phyloP scores from a whole-genome alignment of 2,113 vertebrate genomes.

The Scartelaos histophorus region DNA sequence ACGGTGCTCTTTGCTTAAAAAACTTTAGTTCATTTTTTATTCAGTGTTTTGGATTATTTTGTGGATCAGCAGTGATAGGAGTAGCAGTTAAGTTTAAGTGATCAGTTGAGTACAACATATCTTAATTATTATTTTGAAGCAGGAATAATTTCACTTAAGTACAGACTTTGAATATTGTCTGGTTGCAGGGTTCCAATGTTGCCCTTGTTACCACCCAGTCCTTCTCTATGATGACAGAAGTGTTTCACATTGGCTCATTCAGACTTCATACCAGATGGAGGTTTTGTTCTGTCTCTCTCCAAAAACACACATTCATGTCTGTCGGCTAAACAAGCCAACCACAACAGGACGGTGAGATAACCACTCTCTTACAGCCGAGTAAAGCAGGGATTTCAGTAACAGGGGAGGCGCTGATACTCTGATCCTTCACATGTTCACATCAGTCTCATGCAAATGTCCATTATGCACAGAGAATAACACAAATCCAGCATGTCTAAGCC shows the following conservation, averaged over 20 bases:
- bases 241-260: slow-evolving; percentile 58
- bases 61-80: no score
- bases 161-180: not conserved
- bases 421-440: slow-evolving; percentile 69
- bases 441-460: slow-evolving; percentile 73
- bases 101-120: no score
- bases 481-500: slow-evolving; percentile 72
- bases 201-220: slow-evolving; percentile 46
- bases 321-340: slow-evolving; percentile 7
- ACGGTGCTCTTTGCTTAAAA: not conserved
- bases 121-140: no score
- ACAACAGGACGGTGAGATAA: slow-evolving; percentile 30
- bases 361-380: slow-evolving; percentile 23
- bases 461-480: slow-evolving; percentile 70
- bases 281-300: slow-evolving; percentile 59
- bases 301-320: slow-evolving; percentile 27
- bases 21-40: no score
- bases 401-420: slow-evolving; percentile 60
- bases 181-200: slow-evolving; percentile 19
- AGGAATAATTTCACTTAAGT: not conserved
- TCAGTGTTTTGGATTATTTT: no score
- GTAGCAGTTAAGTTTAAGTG: no score
- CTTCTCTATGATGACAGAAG: slow-evolving; percentile 47
- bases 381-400: slow-evolving; percentile 61
- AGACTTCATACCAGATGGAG: slow-evolving; percentile 63